Evolutionary conservation across 2,113 vertebrate species (phyloP).

Genomic region (Centropus bengalensis): DNA sequence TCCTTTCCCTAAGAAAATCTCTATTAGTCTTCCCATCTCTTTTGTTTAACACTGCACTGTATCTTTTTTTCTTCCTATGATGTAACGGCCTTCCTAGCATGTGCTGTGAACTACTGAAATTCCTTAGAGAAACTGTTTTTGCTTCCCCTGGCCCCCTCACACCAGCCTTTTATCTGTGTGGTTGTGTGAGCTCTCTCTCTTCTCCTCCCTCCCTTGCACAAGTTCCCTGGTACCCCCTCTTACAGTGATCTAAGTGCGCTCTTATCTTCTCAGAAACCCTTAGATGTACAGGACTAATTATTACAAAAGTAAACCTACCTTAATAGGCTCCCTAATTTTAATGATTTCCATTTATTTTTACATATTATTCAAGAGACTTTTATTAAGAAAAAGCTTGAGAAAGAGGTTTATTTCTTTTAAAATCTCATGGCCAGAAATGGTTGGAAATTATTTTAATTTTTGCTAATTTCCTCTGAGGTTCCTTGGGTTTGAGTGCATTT

Average conservation of each 20-base stretch:
- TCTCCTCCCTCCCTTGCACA: background rate
- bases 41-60: background rate
- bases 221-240: background rate
- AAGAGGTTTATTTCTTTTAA: background rate
- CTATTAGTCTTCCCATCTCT: background rate
- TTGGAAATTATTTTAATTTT: background rate
- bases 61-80: background rate
- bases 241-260: background rate
- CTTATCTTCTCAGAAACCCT: background rate
- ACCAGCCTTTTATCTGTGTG: background rate
- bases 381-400: background rate
- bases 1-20: background rate
- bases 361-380: background rate
- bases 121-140: background rate
- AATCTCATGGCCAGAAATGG: background rate
- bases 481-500: fast-evolving
- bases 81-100: background rate
- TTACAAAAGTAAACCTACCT: background rate
- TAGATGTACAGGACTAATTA: background rate
- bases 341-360: background rate
- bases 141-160: background rate
- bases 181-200: background rate
- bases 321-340: background rate
- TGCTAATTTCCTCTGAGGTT: background rate
- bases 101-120: background rate